phyloP scores from a whole-genome alignment of 2,113 vertebrate genomes.

The Isichthys henryi region DNA sequence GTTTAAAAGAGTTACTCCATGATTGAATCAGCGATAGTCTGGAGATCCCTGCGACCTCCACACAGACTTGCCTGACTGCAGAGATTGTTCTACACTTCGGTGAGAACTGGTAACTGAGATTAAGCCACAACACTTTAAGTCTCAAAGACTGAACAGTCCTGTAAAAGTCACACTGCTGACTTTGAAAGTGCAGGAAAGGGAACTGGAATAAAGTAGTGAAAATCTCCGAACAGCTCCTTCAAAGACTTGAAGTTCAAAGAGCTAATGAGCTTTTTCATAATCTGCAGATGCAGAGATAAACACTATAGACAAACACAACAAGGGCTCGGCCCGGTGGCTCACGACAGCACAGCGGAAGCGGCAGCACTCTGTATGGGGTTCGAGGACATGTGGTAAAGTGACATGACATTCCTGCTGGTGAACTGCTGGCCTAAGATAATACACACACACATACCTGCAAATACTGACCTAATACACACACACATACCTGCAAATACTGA shows the following conservation, averaged over 20 bases:
- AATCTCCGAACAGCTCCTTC: slow-evolving; percentile 26
- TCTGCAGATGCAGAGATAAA: slow-evolving; percentile 62
- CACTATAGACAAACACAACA: slow-evolving; percentile 45
- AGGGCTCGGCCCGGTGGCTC: slow-evolving; percentile 39
- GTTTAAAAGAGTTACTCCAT: not conserved
- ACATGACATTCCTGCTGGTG: not conserved
- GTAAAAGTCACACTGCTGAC: slow-evolving; percentile 25
- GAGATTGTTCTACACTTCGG: not conserved
- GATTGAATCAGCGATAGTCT: not conserved
- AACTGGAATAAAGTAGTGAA: slow-evolving; percentile 41
- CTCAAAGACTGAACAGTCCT: not conserved
- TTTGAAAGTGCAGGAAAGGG: slow-evolving; percentile 31
- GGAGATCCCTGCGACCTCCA: not conserved
- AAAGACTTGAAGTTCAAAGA: slow-evolving; percentile 31
- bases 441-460: not conserved
- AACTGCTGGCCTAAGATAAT: not conserved
- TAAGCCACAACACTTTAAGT: not conserved
- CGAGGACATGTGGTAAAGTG: not conserved
- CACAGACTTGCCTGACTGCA: not conserved
- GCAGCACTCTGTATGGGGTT: slow-evolving; percentile 32
- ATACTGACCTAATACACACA: not conserved
- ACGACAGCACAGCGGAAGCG: slow-evolving; percentile 48
- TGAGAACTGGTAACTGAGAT: not conserved
- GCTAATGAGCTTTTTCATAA: slow-evolving; percentile 62
- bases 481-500: not conserved